Percentiles rank a stretch among this genome's conserved stretches.
Conservation (phyloP, 2,113 vertebrate genomes). For the Limanda limanda region DNA sequence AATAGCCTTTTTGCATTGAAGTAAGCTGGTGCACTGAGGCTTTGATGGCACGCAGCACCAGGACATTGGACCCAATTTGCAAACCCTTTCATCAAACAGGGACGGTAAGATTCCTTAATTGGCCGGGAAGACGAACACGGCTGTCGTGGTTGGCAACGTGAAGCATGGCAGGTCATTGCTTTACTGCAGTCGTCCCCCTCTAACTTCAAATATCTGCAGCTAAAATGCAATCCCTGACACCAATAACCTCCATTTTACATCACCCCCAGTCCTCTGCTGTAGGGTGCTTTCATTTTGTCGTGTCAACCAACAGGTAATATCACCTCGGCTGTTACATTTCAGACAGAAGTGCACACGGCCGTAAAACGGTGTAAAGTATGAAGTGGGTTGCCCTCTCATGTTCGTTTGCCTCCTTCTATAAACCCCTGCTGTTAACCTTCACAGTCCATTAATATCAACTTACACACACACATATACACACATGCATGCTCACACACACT, state of each 20-base stretch:
- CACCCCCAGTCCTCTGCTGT: constrained; percentile 29
- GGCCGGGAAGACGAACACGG: constrained; percentile 43
- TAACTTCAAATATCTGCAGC: constrained; percentile 27
- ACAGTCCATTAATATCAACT: constrained; percentile 68
- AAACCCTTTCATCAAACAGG: constrained; percentile 48
- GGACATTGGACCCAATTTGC: constrained; percentile 45
- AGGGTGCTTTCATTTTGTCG: constrained; percentile 34
- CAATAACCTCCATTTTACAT: constrained; percentile 31
- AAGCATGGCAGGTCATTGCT: constrained; percentile 26
- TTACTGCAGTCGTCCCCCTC: not conserved
- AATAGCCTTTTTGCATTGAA: not conserved
- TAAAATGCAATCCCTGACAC: constrained; percentile 7
- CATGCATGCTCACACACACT: not conserved
- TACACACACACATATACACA: constrained; percentile 12
- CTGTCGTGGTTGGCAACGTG: constrained; percentile 41
- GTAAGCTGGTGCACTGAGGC: constrained; percentile 5
- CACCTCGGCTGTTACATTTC: constrained; percentile 43
- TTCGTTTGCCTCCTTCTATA: constrained; percentile 84
- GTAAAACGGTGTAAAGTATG: constrained; percentile 14
- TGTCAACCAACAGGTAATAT: constrained; percentile 34
- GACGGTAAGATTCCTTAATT: constrained; percentile 50
- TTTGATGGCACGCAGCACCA: constrained; percentile 23
- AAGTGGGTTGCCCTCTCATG: constrained; percentile 87
- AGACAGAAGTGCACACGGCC: constrained; percentile 17
- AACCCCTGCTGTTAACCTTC: constrained; percentile 73